Evolutionary conservation across 2,113 vertebrate genomes (phyloP).

Genomic region (Phyllostomus hastatus): DNA sequence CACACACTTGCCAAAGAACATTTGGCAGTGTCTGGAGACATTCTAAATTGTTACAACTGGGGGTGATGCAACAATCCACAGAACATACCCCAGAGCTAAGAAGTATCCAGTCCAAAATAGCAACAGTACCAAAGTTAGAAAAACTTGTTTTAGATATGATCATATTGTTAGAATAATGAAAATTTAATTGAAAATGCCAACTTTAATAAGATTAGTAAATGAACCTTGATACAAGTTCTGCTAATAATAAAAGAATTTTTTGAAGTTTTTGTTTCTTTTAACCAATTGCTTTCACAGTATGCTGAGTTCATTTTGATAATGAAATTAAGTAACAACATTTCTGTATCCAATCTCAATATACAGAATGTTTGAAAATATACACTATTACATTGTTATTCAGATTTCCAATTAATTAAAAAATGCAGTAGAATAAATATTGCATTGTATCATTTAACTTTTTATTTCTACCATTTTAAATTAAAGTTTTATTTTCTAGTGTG

Average conservation of each 20-base stretch:
- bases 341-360: neutral
- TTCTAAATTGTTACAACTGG: neutral
- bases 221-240: neutral
- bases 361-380: neutral
- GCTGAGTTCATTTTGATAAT: neutral
- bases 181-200: neutral
- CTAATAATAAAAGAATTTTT: neutral
- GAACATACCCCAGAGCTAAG: neutral
- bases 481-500: neutral
- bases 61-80: neutral
- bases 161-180: neutral
- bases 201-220: neutral
- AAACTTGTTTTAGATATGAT: neutral
- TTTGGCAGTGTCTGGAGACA: neutral
- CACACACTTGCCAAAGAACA: rapidly evolving
- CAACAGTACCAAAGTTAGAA: neutral
- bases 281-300: neutral
- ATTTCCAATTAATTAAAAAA: neutral
- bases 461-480: neutral
- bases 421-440: neutral
- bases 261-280: neutral
- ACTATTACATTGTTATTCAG: neutral
- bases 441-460: neutral
- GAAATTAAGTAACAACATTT: neutral
- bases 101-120: neutral